These are phyloP conservation scores for Oedothorax gibbosus DNA, from an alignment of 1,140 invertebrate species.

Conservation along the genomic window DNA sequence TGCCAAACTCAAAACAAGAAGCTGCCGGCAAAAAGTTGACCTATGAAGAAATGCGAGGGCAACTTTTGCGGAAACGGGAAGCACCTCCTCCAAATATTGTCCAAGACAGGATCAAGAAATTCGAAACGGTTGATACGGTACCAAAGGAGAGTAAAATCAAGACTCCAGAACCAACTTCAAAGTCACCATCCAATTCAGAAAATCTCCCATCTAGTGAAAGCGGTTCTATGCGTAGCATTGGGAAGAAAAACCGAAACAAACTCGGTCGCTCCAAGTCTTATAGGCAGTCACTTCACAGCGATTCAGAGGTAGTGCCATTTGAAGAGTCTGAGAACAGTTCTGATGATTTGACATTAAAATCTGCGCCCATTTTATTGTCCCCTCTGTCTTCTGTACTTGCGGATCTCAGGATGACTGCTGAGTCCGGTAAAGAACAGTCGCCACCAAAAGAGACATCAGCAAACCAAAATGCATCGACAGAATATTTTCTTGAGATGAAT, in stretches of 20 bases:
- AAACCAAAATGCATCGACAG: conserved; percentile 9
- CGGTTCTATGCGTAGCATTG: neutral
- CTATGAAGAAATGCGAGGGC: conserved; percentile 57
- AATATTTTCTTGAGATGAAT: conserved; percentile 32
- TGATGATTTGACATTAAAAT: conserved; percentile 55
- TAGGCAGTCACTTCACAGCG: conserved; percentile 47
- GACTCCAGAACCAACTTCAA: neutral
- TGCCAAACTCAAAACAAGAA: conserved; percentile 1
- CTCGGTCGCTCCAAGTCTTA: neutral
- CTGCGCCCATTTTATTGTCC: conserved; percentile 59
- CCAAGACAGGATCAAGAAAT: conserved; percentile 71
- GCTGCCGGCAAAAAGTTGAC: conserved; percentile 31
- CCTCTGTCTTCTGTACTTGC: conserved; percentile 61
- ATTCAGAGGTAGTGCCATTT: conserved; percentile 55
- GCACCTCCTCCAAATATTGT: conserved; percentile 71
- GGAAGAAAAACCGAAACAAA: conserved; percentile 38
- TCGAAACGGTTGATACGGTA: conserved; percentile 66
- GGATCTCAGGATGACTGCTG: conserved; percentile 63
- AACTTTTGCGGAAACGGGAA: conserved; percentile 58
- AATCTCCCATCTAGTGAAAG: neutral
- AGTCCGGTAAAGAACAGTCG: conserved; percentile 44
- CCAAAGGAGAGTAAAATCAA: neutral
- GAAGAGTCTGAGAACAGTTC: conserved; percentile 35
- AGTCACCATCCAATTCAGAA: neutral
- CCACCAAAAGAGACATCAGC: neutral